Base-by-base conservation (phyloP, 1,140 invertebrate genomes). In the Drosophila arizonae region DNA sequence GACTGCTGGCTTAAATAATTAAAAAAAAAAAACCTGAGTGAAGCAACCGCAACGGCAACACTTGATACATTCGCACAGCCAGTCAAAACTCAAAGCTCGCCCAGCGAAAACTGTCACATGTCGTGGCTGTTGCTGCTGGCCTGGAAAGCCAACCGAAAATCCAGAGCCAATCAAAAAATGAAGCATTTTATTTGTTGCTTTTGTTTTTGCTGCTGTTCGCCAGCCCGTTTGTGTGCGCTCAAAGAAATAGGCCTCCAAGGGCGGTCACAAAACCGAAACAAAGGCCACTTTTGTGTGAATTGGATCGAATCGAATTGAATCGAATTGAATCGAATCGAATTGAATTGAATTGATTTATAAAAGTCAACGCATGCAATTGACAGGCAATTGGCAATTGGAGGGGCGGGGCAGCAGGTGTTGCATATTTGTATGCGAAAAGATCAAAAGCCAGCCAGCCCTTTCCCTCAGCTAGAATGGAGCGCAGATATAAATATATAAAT, bases 21-120 rank as follows among this genome's bases (percentile, higher is more conserved):
- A 73, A 69, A 73, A 43, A 43, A 24, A 24, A 24, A 2, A 24
- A 2, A 24, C 21, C 3, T 24, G 51, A 43, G 57, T 69, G 10
- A 39, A 39, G 36, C 65, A 62, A 73, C 71, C 65, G 51, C 51
- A 62, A 58, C 28, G 48, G 54, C 60, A 70, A 70, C 60, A 70
- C 67, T 69, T 69, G 21, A 69, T 69, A 36, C 36, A 9, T 28
- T 10, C 28, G 45, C 50, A 30, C 39, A 15, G 39, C 13, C 28
- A 43, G 28, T 28, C 28, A 43, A 48, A 60, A 46, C n/a, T 48
- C 26, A 52, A 45, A 50, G 21, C 21, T 24, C 21, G 1, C 21
- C 21, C 21, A 24, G 15, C 64, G 50, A 55, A 55, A 67, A 68
- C 64, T 60, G 57, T 46, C 26, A 17, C 43, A 33, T 36, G 45